Evolutionary conservation across 2,113 vertebrate species (phyloP), one percentile per base, ranked within the genome.

Genomic region (Aptenodytes forsteri): DNA sequence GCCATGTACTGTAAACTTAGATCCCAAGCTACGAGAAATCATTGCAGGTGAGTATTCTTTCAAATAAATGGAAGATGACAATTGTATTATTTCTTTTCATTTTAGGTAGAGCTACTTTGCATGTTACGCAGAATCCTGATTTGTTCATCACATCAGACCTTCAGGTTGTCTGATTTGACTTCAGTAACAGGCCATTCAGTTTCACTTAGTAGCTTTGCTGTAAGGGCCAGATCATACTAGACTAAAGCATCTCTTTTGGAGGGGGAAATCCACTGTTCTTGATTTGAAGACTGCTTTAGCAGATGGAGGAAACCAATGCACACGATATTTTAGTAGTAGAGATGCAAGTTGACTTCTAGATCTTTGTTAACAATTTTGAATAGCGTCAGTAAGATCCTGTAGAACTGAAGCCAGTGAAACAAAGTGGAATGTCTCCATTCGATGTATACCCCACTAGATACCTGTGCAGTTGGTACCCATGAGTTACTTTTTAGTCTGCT

Each of bases 21-120:
- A 99, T 97, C 99, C 99, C 92, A 99, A 99, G 95, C 99, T 99
- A 3, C 98, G 99, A 91, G 99, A 99, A 97, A 99, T 99, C 89
- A 99, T 99, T 94, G 99, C 99, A 98, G 99, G 99, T 99, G 71
- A 91, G 93, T 79, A 6, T 81, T 38, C 58, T 78, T 86, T 70
- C 29, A 73, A 46, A 42, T 72, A 58, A 89, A 52, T 52, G 18
- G 23, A 84, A 56, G 75, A 32, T 46, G 16, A 9, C 15, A 52
- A 6, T 34, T 47, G 4, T 49, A 2, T 58, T 78, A 25, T 79
- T 82, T 87, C 9, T 76, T 83, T 78, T 42, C 14, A 20, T 90
- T 65, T 59, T 83, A 72, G 20, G 4, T 65, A 38, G 38, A 79
- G 13, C 27, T 83, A 1, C 42, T 86, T 88, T 13, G 12, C 4